Percentiles rank a stretch among this genome's conserved stretches.
phyloP scores from a whole-genome alignment of 2,113 vertebrate genomes.

The Ictalurus furcatus region DNA sequence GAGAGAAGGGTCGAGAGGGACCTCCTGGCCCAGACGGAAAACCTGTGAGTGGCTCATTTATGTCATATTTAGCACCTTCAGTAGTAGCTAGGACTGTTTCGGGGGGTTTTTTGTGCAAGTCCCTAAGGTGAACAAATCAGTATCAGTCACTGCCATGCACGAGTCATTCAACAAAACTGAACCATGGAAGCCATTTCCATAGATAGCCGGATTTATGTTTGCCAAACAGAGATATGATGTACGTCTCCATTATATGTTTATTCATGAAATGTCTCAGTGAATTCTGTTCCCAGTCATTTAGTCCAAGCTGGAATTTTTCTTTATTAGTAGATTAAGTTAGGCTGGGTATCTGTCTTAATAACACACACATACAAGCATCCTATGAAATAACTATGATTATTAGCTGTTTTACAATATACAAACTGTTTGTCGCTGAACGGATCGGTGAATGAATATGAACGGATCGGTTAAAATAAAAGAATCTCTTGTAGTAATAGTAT shows the following conservation, averaged over 20 bases:
- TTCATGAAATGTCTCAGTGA: not conserved
- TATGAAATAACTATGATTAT: not conserved
- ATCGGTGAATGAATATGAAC: not conserved
- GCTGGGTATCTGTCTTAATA: not conserved
- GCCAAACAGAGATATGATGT: not conserved
- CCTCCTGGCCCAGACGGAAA: constrained; percentile 63
- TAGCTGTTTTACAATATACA: not conserved
- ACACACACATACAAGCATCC: not conserved
- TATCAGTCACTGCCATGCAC: not conserved
- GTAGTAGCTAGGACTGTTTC: not conserved
- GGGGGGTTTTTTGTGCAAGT: not conserved
- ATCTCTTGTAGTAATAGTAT: not conserved
- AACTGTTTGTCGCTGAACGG: not conserved
- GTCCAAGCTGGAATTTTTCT: not conserved
- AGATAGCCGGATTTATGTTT: not conserved
- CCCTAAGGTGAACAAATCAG: not conserved
- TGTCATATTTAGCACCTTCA: not conserved
- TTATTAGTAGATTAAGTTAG: not conserved
- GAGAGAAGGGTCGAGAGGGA: constrained; percentile 60
- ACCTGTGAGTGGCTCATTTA: constrained; percentile 52
- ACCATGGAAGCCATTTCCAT: not conserved
- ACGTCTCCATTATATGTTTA: not conserved
- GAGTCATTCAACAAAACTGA: not conserved
- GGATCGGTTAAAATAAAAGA: not conserved
- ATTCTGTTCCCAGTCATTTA: not conserved